A percentile compares a stretch with the other conserved stretches of the same genome.
Conservation (phyloP, 2,888 invertebrate genomes). For the Ormyrus labotus region DNA sequence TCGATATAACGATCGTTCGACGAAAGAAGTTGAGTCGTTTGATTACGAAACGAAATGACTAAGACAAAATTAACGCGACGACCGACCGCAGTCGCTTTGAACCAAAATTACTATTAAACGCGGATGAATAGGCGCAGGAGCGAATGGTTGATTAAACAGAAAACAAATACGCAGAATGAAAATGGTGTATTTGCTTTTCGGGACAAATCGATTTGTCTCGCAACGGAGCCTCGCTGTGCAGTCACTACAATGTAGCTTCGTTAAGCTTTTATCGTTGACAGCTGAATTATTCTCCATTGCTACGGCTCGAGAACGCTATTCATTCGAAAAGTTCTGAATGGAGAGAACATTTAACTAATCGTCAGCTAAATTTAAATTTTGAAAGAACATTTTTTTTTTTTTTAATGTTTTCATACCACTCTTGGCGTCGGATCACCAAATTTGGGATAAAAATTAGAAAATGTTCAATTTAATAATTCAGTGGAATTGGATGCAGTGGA, state of each 20-base stretch:
- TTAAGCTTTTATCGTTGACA: too few relatives aligned
- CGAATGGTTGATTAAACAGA: neutral
- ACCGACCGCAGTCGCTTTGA: slow-evolving; percentile 61
- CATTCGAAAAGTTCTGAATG: too few relatives aligned
- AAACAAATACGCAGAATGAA: neutral
- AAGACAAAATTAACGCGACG: slow-evolving; percentile 16
- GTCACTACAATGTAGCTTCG: neutral
- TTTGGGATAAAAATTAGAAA: too few relatives aligned
- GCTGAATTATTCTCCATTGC: too few relatives aligned
- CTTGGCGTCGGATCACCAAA: too few relatives aligned
- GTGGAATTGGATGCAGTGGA: too few relatives aligned
- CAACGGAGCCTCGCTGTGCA: neutral
- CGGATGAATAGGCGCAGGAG: neutral
- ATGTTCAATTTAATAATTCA: too few relatives aligned
- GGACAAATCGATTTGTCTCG: neutral
- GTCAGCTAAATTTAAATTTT: neutral
- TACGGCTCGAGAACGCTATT: too few relatives aligned
- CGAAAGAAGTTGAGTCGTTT: neutral
- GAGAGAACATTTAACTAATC: too few relatives aligned
- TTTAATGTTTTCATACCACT: too few relatives aligned
- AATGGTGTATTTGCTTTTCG: neutral
- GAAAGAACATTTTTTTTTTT: neutral
- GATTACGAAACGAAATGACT: neutral
- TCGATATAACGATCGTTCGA: slow-evolving; percentile 51
- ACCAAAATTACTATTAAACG: slow-evolving; percentile 56